phyloP scores from a whole-genome alignment of 2,888 invertebrate species.

The Merodon equestris region DNA sequence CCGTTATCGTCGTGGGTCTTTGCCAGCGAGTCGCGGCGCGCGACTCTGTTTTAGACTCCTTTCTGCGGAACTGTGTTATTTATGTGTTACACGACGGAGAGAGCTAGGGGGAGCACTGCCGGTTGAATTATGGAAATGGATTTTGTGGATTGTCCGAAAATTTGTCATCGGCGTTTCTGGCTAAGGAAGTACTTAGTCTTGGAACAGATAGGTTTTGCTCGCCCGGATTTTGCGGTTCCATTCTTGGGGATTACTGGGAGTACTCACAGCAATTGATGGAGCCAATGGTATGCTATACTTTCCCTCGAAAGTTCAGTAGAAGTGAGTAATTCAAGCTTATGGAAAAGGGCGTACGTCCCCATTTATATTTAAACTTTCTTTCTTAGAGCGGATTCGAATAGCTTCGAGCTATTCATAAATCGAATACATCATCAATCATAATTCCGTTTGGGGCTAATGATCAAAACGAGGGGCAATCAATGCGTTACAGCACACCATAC shows the following conservation, averaged over 20 bases:
- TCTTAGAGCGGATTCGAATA: no score
- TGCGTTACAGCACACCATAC: slow-evolving; percentile 19
- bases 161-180: slow-evolving; percentile 60
- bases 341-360: no score
- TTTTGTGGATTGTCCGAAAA: slow-evolving; percentile 66
- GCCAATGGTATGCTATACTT: slow-evolving; percentile 10
- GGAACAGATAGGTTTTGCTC: slow-evolving; percentile 13
- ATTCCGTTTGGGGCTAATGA: slow-evolving; percentile 20
- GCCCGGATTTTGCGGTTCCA: neutral
- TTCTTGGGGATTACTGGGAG: neutral
- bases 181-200: slow-evolving; percentile 60
- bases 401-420: no score
- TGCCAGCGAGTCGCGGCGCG: slow-evolving; percentile 31
- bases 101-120: neutral
- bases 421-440: slow-evolving; percentile 52
- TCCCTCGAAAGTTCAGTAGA: no score
- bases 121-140: slow-evolving; percentile 63
- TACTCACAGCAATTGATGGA: neutral
- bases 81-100: slow-evolving; percentile 26
- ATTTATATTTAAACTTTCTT: no score
- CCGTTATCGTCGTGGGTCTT: slow-evolving; percentile 36
- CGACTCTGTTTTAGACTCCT: slow-evolving; percentile 25
- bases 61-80: slow-evolving; percentile 28
- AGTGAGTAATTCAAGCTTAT: no score
- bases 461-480: slow-evolving; percentile 14